Base-by-base conservation (phyloP, 2,797 vertebrate species). In the Benthosema pterotum region DNA sequence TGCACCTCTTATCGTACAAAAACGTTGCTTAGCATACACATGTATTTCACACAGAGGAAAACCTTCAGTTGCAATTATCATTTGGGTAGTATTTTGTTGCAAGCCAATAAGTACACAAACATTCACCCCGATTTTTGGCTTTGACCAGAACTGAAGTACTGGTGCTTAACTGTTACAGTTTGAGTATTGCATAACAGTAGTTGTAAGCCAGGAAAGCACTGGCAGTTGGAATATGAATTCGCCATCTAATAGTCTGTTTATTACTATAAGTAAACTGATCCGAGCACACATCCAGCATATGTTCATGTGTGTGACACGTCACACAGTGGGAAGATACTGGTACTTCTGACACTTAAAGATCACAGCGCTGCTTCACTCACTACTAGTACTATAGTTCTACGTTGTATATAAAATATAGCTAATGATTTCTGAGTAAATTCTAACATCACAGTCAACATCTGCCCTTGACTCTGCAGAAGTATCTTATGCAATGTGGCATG, bases 311-410 rank as follows among this genome's bases (percentile, higher is more conserved):
- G 25, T 15, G n/a, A 52, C 15, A 25, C 42, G 19, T 15, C 11
- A 52, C 15, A 25, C 42, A 15, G 57, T 42, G 14, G 8, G 12
- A 52, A 56, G 79, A 80, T 83, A 83, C 60, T 81, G 73, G 54
- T 65, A 28, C 50, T 74, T 64, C 59, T 72, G 63, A 59, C 50
- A 38, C 32, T 38, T 38, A 11, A 11, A 38, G 32, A 38, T 11
- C 7, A 38, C 32, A 38, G 32, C 1, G 8, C 32, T 38, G 9
- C 32, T 38, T 38, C 32, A 38, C 32, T 38, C 22, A 25, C 32
- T 38, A 7, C 11, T 38, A 11, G 8, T n/a, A n/a, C n/a, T n/a
- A n/a, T n/a, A n/a, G n/a, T n/a, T n/a, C n/a, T n/a, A 9, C 32
- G 2, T 7, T 38, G 32, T 38, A 38, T 38, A 38, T 38, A 38